Conservation (phyloP, 1,140 invertebrate species). For the Leguminivora glycinivorella region DNA sequence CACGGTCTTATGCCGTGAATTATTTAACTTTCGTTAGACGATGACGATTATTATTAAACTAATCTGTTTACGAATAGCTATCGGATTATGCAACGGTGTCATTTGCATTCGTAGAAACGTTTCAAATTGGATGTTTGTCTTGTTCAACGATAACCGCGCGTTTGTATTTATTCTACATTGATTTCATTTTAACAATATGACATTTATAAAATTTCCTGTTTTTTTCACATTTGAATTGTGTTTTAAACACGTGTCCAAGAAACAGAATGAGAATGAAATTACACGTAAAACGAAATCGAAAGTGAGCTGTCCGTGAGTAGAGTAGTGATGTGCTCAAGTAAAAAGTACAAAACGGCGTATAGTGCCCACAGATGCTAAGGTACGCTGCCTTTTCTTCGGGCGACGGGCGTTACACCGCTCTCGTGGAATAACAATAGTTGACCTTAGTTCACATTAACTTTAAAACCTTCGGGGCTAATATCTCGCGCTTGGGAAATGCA, state of each 20-base stretch:
- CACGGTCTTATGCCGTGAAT: conserved; percentile 53
- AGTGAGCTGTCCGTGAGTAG: conserved; percentile 64
- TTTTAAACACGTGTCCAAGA: background rate
- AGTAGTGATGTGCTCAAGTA: conserved; percentile 38
- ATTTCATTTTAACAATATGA: background rate
- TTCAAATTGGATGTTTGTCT: background rate
- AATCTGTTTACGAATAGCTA: conserved; percentile 41
- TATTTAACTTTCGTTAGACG: conserved; percentile 61
- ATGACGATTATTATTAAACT: conserved; percentile 57
- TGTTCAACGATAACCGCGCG: background rate
- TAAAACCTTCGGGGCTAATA: background rate
- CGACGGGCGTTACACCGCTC: background rate
- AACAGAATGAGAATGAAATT: conserved; percentile 59
- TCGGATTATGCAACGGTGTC: conserved; percentile 38
- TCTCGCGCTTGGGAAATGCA: background rate
- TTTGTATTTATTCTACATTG: background rate
- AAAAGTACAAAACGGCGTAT: background rate
- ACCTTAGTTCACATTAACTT: conserved; percentile 44
- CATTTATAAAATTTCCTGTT: background rate
- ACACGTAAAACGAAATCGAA: conserved; percentile 55
- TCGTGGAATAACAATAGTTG: conserved; percentile 58
- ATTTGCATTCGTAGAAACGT: conserved; percentile 2
- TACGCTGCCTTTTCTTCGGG: background rate
- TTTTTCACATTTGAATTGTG: background rate
- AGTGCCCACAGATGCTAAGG: background rate